Conservation (phyloP, 2,113 vertebrate species). For the Steatornis caripensis region DNA sequence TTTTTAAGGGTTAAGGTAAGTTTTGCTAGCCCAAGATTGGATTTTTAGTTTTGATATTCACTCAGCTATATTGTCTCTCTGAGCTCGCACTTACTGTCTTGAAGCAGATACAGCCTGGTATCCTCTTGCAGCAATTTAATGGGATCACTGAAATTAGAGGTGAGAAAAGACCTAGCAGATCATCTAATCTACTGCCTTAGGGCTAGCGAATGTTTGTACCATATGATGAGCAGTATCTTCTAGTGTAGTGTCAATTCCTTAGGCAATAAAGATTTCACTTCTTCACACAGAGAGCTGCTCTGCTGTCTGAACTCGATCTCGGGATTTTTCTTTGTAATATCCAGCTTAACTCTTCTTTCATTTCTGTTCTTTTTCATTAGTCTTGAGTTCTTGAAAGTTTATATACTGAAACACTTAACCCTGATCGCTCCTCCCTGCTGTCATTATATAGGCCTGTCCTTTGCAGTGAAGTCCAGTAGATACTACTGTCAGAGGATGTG, state of each 20-base stretch:
- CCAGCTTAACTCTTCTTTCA: background rate
- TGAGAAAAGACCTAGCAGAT: background rate
- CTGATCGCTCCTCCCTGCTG: background rate
- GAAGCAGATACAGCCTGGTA: background rate
- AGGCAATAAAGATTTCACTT: background rate
- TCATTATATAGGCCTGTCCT: background rate
- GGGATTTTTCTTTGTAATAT: background rate
- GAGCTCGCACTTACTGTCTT: background rate
- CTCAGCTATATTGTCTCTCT: background rate
- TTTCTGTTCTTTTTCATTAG: background rate
- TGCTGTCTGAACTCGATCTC: background rate
- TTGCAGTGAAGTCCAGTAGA: background rate
- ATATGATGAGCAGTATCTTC: background rate
- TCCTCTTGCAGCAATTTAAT: background rate
- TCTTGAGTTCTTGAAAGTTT: background rate
- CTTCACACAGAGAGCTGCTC: background rate
- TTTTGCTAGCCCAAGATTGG: background rate
- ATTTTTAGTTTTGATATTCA: background rate
- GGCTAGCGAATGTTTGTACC: background rate
- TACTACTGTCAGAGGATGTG: rapidly evolving
- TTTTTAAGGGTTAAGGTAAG: background rate
- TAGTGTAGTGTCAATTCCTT: background rate
- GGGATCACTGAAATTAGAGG: background rate
- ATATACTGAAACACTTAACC: background rate
- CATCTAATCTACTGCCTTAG: background rate